Evolutionary conservation across 1,140 invertebrate species (phyloP).

Genomic region (Gryllus bimaculatus): DNA sequence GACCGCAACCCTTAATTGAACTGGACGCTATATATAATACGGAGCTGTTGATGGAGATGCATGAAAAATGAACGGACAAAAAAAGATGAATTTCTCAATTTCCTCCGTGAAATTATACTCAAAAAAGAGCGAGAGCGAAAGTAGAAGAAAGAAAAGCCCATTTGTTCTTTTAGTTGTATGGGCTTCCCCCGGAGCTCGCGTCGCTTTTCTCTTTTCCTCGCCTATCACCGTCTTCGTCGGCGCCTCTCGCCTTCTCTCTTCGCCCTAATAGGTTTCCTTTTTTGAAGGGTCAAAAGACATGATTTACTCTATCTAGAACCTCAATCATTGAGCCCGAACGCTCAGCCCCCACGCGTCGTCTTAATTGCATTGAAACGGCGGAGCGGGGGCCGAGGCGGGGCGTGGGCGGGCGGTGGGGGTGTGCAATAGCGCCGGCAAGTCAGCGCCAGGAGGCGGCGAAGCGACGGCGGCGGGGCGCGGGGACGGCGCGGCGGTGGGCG

Average conservation of each 20-base stretch:
- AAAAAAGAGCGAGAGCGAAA: slow-evolving; percentile 22
- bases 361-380: slow-evolving; percentile 18
- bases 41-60: slow-evolving; percentile 28
- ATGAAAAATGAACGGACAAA: slow-evolving; percentile 36
- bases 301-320: slow-evolving; percentile 22
- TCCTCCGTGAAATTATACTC: slow-evolving; percentile 34
- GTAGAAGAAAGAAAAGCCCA: slow-evolving; percentile 15
- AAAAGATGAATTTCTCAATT: slow-evolving; percentile 35
- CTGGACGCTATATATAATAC: slow-evolving; percentile 21
- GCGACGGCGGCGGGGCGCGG: background rate
- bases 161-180: slow-evolving; percentile 22
- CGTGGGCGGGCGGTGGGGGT: background rate
- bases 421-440: slow-evolving; percentile 4
- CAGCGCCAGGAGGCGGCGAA: background rate
- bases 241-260: slow-evolving; percentile 16
- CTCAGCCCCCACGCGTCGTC: slow-evolving; percentile 13
- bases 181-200: slow-evolving; percentile 7
- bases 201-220: background rate
- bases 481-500: background rate
- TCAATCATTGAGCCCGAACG: slow-evolving; percentile 17
- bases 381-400: background rate
- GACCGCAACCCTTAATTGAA: slow-evolving; percentile 22
- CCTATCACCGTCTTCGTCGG: slow-evolving; percentile 6
- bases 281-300: slow-evolving; percentile 23
- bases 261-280: slow-evolving; percentile 22